These are phyloP conservation scores for Diplogasteroides magnus DNA, from an alignment of 1,140 invertebrate species.

Conservation along the genomic window DNA sequence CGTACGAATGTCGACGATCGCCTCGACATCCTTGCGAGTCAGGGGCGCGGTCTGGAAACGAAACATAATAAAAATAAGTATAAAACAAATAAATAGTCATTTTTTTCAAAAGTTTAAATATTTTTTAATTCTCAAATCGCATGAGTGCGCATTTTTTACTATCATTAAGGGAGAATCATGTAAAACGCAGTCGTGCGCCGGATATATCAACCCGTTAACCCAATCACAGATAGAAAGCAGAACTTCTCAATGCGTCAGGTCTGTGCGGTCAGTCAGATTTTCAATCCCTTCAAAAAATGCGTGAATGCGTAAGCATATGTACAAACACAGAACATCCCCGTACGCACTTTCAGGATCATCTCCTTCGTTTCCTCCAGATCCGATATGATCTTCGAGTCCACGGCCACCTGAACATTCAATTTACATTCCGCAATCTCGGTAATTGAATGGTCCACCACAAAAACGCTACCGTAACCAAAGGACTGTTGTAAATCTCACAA, in stretches of 20 bases:
- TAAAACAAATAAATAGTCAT: neutral
- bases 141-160: too few relatives aligned
- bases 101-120: neutral
- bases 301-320: too few relatives aligned
- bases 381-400: neutral
- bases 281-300: too few relatives aligned
- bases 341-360: neutral
- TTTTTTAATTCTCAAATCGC: neutral
- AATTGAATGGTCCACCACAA: too few relatives aligned
- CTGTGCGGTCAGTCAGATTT: too few relatives aligned
- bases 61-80: neutral
- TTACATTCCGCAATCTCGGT: too few relatives aligned
- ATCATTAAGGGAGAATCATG: neutral
- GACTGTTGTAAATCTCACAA: too few relatives aligned
- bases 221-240: neutral
- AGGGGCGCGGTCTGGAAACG: slow-evolving; percentile 15
- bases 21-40: slow-evolving; percentile 31
- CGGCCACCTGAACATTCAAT: neutral
- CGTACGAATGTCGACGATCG: slow-evolving; percentile 43
- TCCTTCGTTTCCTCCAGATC: neutral
- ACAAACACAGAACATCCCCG: neutral
- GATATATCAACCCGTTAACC: neutral
- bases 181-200: too few relatives aligned
- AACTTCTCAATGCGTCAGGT: neutral
- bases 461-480: neutral